phyloP scores from a whole-genome alignment of 2,113 vertebrate genomes.

The Orthonyx spaldingii region DNA sequence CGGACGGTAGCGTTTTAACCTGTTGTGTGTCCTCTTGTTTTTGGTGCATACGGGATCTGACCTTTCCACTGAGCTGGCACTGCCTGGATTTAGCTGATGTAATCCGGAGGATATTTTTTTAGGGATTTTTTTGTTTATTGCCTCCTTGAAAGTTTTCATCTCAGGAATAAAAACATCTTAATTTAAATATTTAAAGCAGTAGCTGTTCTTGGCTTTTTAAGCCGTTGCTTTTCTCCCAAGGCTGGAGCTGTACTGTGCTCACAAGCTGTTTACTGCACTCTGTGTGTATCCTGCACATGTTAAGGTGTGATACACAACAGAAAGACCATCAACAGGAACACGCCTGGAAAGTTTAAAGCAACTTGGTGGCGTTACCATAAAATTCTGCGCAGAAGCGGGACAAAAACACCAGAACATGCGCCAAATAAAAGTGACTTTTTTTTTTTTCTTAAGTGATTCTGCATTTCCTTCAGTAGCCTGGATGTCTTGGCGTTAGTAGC shows the following conservation, averaged over 20 bases:
- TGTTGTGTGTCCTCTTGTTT: constrained; percentile 57
- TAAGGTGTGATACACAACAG: not conserved
- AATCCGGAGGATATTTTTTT: not conserved
- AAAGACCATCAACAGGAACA: not conserved
- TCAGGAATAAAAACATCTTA: not conserved
- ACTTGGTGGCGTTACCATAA: not conserved
- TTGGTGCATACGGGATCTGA: not conserved
- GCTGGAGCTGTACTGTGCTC: not conserved
- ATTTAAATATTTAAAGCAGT: constrained; percentile 44
- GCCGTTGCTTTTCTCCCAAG: not conserved
- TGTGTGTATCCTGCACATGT: not conserved
- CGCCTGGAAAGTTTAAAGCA: constrained; percentile 22
- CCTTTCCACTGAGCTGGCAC: not conserved
- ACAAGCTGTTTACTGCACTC: not conserved
- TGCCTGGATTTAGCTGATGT: not conserved
- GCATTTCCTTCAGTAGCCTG: constrained; percentile 8
- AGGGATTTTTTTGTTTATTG: not conserved
- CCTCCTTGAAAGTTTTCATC: constrained; percentile 22
- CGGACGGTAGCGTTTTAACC: constrained; percentile 50
- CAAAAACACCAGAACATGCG: not conserved
- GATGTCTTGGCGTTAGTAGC: not conserved
- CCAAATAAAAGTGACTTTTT: not conserved
- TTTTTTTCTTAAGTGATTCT: constrained; percentile 1
- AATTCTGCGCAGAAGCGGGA: not conserved
- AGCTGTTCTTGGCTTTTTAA: not conserved